Evolutionary conservation across 2,888 invertebrate species (phyloP), one percentile per base, ranked within the genome.

Genomic region (Melangyna quadrimaculata): DNA sequence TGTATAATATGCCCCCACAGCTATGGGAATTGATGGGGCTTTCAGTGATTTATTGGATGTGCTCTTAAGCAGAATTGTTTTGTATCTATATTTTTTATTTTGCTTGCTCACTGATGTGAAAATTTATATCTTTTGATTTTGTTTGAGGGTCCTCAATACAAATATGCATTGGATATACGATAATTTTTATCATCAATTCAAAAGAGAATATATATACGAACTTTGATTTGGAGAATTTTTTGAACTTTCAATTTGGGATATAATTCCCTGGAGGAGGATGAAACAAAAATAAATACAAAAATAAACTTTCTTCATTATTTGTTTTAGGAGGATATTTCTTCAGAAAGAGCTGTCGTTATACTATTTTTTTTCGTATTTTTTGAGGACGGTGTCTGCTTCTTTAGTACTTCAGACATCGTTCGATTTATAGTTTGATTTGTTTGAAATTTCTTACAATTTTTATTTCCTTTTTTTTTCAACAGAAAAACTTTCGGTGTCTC

Each of bases 21-120:
- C 77, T 80, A 69, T 55, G 84, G 72, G 63, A 81, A 81, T 86
- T 73, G 86, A 67, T 81, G 43, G 81, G 75, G 81, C 81, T 81
- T 78, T 74, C 59, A 78, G 77, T 86, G 86, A 86, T 86, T 86
- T 86, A 81, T 73, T 77, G 48, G 61, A 77, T 24, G 35, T 48
- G 32, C 32, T 35, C 32, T 48, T 51, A 51, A 67, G 67, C 22
- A 35, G 32, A 35, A 29, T 19, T 48, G 19, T 32, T 48, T 67
- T 67, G 10, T 48, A n/a, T 67, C 7, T 43, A 7, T 51, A 32
- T 45, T 35, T 29, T 37, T 35, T 51, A n/a, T 29, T 45, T 22
- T 67, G 2, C 5, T 48, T 35, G 67, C 45, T 65, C 22, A 65
- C 45, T 65, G 65, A 65, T 65, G 65, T 65, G 65, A 32, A 32